Percentiles rank a stretch among this genome's conserved stretches.
phyloP scores from a whole-genome alignment of 2,113 vertebrate species.

The Chaetorhynchus papuensis region DNA sequence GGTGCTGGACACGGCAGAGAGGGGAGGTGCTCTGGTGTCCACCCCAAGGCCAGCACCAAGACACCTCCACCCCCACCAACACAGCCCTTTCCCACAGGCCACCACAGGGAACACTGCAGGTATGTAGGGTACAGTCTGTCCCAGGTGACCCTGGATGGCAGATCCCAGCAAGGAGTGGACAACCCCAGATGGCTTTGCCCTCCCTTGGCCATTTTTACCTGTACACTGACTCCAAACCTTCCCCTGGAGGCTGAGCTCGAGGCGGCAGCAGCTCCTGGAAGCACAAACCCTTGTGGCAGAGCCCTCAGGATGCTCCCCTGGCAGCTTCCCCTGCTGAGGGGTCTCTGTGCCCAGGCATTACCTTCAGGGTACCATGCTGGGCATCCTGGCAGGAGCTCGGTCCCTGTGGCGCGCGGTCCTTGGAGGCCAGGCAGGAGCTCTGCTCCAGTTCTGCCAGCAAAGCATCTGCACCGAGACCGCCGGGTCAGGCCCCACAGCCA shows the following conservation, averaged over 20 bases:
- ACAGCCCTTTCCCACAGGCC: not conserved
- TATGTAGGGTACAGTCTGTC: accelerated
- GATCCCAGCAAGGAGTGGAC: accelerated
- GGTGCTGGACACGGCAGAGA: not conserved
- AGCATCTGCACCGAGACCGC: conserved; percentile 16
- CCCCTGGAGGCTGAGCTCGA: not conserved
- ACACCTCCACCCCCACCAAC: not conserved
- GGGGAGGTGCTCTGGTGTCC: not conserved
- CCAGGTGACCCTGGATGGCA: not conserved
- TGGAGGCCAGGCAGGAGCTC: not conserved
- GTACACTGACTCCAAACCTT: not conserved
- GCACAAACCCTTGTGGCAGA: not conserved
- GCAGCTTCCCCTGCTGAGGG: not conserved
- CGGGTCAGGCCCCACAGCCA: accelerated
- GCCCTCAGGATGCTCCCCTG: not conserved
- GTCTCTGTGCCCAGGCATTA: not conserved
- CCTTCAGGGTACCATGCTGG: not conserved
- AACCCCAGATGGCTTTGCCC: not conserved
- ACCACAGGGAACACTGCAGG: not conserved
- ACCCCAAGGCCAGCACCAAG: accelerated
- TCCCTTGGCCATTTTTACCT: conserved; percentile 34
- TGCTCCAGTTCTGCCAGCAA: conserved; percentile 71
- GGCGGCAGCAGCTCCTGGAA: conserved; percentile 23
- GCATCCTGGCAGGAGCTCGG: not conserved
- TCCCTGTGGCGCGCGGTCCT: not conserved